Base-by-base conservation (phyloP, 1,140 invertebrate genomes). In the Aricia agestis region DNA sequence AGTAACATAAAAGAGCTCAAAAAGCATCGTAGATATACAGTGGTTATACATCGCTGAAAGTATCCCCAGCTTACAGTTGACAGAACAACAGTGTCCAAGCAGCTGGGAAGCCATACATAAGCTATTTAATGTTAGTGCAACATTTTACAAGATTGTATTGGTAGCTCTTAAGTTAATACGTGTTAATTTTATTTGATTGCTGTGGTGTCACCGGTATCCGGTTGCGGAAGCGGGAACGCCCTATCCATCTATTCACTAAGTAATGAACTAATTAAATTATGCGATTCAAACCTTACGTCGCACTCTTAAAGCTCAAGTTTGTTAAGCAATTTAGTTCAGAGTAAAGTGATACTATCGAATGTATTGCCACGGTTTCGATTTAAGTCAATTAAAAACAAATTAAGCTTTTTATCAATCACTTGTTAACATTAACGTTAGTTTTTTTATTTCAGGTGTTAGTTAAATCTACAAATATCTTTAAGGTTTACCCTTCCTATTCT, bases 171-270 rank as follows among this genome's bases (percentile, higher is more conserved):
- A 69, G 41, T 42, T 69, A 42, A 18, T 15, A 69, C 59, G 59
- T 45, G 82, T 82, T 84, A 87, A 87, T 89, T 86, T 87, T 85
- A 85, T 90, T 89, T 84, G 83, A 78, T 77, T 73, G 67, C 76
- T 32, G 36, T 13, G 68, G 13, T 15, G 58, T 70, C 59, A 18
- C 58, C 11, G 75, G 84, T 85, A 86, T 91, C 85, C 86, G 84
- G 82, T 86, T 83, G 75, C 80, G 87, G 86, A 87, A 85, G 80
- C 75, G 79, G 78, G 78, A 80, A 78, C 83, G 85, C 89, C 87
- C 86, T 83, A 79, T 83, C 77, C 68, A 78, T 76, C 75, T 74
- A 72, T 77, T 67, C 76, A 76, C 83, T 91, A 90, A 91, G 87
- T 91, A 91, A 91, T 89, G 84, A 88, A 78, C 75, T 80, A 41